Evolutionary conservation across 2,888 invertebrate species (phyloP).

Genomic region (Julus scandinavius): DNA sequence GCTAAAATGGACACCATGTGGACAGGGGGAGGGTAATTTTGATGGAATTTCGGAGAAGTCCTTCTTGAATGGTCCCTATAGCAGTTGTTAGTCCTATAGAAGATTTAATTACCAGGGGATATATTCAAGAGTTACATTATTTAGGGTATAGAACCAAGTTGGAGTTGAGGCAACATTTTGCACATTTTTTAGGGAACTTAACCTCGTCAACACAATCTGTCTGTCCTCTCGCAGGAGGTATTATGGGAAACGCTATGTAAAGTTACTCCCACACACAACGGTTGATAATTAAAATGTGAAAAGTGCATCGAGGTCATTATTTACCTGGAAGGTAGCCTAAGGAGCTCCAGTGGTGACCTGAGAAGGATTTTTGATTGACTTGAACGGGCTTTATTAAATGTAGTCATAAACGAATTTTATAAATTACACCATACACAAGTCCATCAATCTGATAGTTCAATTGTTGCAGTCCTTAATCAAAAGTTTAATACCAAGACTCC

Average conservation of each 20-base stretch:
- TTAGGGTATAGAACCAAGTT: not conserved
- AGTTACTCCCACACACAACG: constrained; percentile 21
- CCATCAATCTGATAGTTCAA: no score
- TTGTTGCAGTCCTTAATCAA: no score
- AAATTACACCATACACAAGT: no score
- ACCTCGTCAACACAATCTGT: not conserved
- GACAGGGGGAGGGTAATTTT: no score
- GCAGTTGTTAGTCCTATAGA: no score
- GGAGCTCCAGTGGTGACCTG: not conserved
- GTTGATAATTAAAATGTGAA: constrained; percentile 26
- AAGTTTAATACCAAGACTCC: no score
- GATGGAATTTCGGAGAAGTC: no score
- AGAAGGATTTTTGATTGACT: not conserved
- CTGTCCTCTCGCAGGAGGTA: not conserved
- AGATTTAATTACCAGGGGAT: no score
- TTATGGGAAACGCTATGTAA: not conserved
- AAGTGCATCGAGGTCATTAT: not conserved
- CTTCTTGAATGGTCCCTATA: no score
- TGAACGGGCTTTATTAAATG: not conserved
- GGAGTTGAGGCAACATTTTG: not conserved
- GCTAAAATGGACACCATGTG: no score
- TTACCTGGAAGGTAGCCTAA: not conserved
- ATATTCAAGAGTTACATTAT: not conserved
- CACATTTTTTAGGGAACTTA: not conserved
- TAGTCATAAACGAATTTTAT: no score